These are phyloP conservation scores for Drosophila parabipectinata DNA, from an alignment of 1,140 invertebrate genomes.

Conservation along the genomic window DNA sequence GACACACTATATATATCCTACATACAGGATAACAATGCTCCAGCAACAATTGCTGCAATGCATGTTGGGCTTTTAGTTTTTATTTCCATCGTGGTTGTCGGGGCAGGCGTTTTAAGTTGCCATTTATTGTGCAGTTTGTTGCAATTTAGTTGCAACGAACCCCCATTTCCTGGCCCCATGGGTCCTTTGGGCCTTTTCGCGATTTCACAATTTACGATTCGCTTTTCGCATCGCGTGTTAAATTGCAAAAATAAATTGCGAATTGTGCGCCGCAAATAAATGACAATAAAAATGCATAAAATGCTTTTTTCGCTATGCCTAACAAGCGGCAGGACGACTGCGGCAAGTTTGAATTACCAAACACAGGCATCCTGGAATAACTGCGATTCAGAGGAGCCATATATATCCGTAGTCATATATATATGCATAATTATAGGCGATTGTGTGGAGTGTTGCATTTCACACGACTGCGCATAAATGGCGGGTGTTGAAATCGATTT, in stretches of 20 bases:
- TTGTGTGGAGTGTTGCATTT: slow-evolving; percentile 61
- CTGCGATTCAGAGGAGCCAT: slow-evolving; percentile 12
- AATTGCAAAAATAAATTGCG: slow-evolving; percentile 81
- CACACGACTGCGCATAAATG: slow-evolving; percentile 57
- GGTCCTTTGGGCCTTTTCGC: slow-evolving; percentile 19
- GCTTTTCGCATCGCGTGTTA: slow-evolving; percentile 65
- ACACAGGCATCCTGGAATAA: slow-evolving; percentile 31
- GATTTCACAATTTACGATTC: slow-evolving; percentile 1
- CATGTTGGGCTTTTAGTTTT: slow-evolving; percentile 42
- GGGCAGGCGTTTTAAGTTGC: slow-evolving; percentile 71
- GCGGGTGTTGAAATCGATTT: slow-evolving; percentile 50
- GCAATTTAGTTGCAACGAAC: slow-evolving; percentile 64
- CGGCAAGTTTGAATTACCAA: slow-evolving; percentile 68
- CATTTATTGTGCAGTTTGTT: slow-evolving; percentile 80
- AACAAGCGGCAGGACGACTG: slow-evolving; percentile 42
- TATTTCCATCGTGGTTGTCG: slow-evolving; percentile 44
- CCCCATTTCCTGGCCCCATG: slow-evolving; percentile 25
- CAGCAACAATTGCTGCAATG: slow-evolving; percentile 49
- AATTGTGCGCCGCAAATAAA: slow-evolving; percentile 67
- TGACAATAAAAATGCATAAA: slow-evolving; percentile 80
- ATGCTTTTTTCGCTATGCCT: slow-evolving; percentile 72
- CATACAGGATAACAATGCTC: slow-evolving; percentile 50
- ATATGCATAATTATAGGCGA: slow-evolving; percentile 51
- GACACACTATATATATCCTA: slow-evolving; percentile 14
- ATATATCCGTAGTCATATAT: slow-evolving; percentile 17